Percentiles rank a stretch among this genome's conserved stretches.
Evolutionary conservation across 2,888 invertebrate genomes (phyloP).

Genomic region (Leptura quadrifasciata): DNA sequence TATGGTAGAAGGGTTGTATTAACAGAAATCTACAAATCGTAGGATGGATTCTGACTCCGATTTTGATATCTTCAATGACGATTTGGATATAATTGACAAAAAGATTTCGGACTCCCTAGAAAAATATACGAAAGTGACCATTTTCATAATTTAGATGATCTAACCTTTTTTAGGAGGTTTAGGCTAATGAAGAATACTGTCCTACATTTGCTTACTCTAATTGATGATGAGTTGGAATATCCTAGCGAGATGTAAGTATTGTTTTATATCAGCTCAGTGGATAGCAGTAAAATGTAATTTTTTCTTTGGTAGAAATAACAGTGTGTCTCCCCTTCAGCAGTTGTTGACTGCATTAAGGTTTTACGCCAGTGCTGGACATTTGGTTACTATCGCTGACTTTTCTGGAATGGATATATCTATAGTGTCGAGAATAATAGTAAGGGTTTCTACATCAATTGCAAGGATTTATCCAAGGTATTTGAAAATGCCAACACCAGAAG

Average conservation of each 20-base stretch:
- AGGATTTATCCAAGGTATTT: no score
- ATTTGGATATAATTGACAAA: slow-evolving; percentile 8
- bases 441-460: slow-evolving; percentile 6
- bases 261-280: no score
- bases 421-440: slow-evolving; percentile 30
- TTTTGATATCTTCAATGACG: neutral
- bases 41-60: no score
- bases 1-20: no score
- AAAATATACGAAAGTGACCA: neutral
- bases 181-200: slow-evolving; percentile 27
- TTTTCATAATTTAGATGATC: slow-evolving; percentile 31
- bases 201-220: slow-evolving; percentile 11
- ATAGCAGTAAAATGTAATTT: no score
- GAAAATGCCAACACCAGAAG: no score
- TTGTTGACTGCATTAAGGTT: slow-evolving; percentile 33
- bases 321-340: slow-evolving; percentile 38
- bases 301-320: slow-evolving; percentile 32
- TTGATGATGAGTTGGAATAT: slow-evolving; percentile 27
- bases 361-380: slow-evolving; percentile 33
- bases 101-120: neutral
- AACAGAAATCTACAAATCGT: no score
- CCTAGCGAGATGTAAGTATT: slow-evolving; percentile 29
- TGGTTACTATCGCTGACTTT: slow-evolving; percentile 20
- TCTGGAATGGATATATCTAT: slow-evolving; percentile 19
- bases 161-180: slow-evolving; percentile 37